Conservation (phyloP, 2,888 invertebrate genomes). For the Parthenolecanium corni region DNA sequence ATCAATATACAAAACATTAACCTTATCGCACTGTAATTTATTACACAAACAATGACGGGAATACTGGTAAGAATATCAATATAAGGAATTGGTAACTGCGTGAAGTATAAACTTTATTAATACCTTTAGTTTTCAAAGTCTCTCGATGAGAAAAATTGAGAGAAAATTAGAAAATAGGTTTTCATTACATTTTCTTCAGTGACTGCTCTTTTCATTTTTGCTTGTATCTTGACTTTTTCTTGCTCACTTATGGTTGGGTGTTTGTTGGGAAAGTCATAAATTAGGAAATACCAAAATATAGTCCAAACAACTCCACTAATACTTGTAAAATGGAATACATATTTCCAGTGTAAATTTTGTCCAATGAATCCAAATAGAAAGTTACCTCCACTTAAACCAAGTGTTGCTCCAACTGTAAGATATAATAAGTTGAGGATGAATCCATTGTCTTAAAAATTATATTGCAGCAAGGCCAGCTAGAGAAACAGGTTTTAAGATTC, state of each 20-base stretch:
- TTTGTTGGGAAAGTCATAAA: background rate
- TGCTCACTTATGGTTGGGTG: background rate
- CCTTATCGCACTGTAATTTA: background rate
- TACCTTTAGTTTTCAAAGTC: too few relatives aligned
- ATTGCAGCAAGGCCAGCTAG: too few relatives aligned
- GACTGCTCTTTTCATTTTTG: background rate
- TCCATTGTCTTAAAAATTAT: too few relatives aligned
- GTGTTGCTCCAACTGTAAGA: background rate
- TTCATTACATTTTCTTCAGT: background rate
- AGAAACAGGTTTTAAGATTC: too few relatives aligned
- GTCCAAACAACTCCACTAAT: background rate
- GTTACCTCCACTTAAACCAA: background rate
- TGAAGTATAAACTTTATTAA: too few relatives aligned
- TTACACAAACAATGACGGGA: background rate
- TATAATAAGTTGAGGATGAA: background rate
- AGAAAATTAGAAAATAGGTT: background rate
- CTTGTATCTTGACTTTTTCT: constrained; percentile 2
- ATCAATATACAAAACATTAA: background rate
- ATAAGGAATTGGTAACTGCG: background rate
- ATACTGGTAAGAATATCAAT: background rate
- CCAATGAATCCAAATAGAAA: constrained; percentile 1
- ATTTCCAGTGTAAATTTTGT: constrained; percentile 1
- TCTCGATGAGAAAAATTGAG: background rate
- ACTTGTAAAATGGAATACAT: constrained; percentile 2
- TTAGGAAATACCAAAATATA: background rate